A percentile compares a stretch with the other conserved stretches of the same genome.
These are phyloP conservation scores for Conger conger DNA, from an alignment of 2,113 vertebrate species.

Conservation along the genomic window DNA sequence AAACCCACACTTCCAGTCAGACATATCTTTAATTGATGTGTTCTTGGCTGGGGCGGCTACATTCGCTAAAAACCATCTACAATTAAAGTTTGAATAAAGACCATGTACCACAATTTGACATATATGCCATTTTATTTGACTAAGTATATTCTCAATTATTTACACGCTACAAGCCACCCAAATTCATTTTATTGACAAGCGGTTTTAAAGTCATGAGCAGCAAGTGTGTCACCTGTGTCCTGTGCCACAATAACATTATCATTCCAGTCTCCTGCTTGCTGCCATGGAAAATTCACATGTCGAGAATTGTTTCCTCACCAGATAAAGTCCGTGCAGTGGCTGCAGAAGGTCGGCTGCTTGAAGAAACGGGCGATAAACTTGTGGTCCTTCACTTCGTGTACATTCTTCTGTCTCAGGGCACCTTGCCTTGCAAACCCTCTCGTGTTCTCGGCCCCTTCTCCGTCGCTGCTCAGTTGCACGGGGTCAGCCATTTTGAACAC, in stretches of 20 bases:
- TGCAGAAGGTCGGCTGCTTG: slow-evolving; percentile 92
- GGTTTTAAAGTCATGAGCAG: slow-evolving; percentile 39
- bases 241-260: slow-evolving; percentile 13
- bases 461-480: slow-evolving; percentile 55
- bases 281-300: background rate
- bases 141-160: background rate
- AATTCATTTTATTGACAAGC: background rate
- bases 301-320: slow-evolving; percentile 66
- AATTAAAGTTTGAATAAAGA: background rate
- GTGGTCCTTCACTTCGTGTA: slow-evolving; percentile 86
- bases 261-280: background rate
- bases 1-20: background rate
- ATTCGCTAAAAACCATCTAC: background rate
- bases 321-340: slow-evolving; percentile 91
- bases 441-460: slow-evolving; percentile 73
- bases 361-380: slow-evolving; percentile 91
- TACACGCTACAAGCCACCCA: background rate
- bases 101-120: background rate
- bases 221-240: slow-evolving; percentile 73
- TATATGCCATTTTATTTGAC: background rate
- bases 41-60: background rate
- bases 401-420: slow-evolving; percentile 83
- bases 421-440: slow-evolving; percentile 87
- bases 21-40: background rate
- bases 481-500: slow-evolving; percentile 70